Evolutionary conservation across 2,113 vertebrate species (phyloP), one percentile per base, ranked within the genome.

Genomic region (Rhea americana): DNA sequence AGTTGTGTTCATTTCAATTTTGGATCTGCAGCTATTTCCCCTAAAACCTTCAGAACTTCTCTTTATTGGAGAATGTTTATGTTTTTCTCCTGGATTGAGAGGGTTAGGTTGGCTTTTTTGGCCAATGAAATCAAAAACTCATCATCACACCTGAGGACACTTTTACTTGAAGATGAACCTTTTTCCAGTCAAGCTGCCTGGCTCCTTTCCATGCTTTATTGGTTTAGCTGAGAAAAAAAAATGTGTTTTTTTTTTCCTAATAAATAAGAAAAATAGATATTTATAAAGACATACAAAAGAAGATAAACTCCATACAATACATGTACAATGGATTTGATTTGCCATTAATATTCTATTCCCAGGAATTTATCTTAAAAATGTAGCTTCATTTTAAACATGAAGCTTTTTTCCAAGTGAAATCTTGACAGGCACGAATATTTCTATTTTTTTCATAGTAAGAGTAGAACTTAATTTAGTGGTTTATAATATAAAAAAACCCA

Each of bases 401-500:
- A 77, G 10, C 15, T 48, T 91, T 84, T 84, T 78, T 35, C 73
- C 9, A 24, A 26, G 39, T 61, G 53, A 66, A 77, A 73, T 19
- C 8, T 48, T 47, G 73, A 30, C 71, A 48, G 41, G 18, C 39
- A 18, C 58, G 53, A 59, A 39, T 37, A 35, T 8, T 45, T 72
- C 9, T 73, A 79, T 4, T 63, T 41, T 89, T 81, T 82, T 66
- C 65, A 67, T 30, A 83, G 26, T 35, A 72, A 78, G 30, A 75
- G 48, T 81, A 35, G 78, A 77, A 51, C 30, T 78, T 74, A 92
- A 89, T 75, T 50, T 71, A 91, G 79, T 41, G 37, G 28, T 85
- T 96, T 84, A 53, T 45, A 84, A 50, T 17, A 30, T 32, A 35
- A 58, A 35, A 41, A 68, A 41, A 20, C 1, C 39, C 21, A 55